phyloP scores from a whole-genome alignment of 2,113 vertebrate genomes.

The Leucoraja erinaceus region DNA sequence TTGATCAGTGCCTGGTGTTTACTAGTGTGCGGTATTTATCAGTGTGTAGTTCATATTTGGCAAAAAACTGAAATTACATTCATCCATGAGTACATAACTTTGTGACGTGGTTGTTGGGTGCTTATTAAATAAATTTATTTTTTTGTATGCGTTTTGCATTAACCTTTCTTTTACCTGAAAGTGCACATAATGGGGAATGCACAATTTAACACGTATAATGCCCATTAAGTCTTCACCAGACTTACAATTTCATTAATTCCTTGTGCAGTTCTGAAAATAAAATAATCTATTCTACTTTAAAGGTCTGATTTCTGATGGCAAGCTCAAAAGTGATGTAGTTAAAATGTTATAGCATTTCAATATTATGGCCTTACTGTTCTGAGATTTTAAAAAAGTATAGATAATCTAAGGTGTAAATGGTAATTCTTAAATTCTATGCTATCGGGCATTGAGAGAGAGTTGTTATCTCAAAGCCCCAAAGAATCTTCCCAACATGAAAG shows the following conservation, averaged over 20 bases:
- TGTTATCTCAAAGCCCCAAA: neutral
- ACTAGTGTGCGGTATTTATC: neutral
- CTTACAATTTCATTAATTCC: neutral
- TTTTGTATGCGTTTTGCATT: neutral
- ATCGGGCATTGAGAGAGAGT: neutral
- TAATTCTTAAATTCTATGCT: neutral
- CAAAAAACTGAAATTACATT: constrained; percentile 32
- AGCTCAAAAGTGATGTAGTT: neutral
- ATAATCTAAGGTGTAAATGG: neutral
- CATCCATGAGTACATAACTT: neutral
- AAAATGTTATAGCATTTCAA: constrained; percentile 20
- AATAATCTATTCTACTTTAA: neutral
- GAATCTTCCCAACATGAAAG: neutral
- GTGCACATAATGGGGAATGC: constrained; percentile 30
- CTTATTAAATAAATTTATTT: neutral
- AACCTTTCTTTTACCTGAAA: constrained; percentile 1
- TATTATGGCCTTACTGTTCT: neutral
- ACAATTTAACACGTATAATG: constrained; percentile 11
- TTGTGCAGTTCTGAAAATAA: neutral
- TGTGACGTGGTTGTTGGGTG: neutral
- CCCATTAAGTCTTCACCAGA: constrained; percentile 16
- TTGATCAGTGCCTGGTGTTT: neutral
- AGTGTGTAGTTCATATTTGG: neutral
- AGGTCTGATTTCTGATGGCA: neutral
- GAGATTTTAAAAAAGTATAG: neutral